Base-by-base conservation (phyloP, 1,140 invertebrate genomes). In the Manduca sexta region DNA sequence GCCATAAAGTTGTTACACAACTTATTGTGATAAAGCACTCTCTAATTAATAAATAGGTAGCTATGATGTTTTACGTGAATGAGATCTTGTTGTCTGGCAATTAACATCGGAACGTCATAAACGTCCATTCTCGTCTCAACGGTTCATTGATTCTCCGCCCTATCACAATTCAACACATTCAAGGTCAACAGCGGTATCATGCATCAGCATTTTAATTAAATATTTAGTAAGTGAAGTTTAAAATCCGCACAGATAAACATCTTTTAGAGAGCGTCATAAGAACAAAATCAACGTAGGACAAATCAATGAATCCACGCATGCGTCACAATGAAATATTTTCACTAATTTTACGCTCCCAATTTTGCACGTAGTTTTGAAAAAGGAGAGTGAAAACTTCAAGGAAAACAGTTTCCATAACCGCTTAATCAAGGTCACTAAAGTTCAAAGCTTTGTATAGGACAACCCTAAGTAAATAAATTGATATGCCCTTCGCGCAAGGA, bases 221-320 rank as follows among this genome's bases (percentile, higher is more conserved):
- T 3, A 3, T 26, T 26, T 8, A 26, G 21, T 26, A 26, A n/a
- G n/a, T n/a, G n/a, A 26, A 5, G 21, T 26, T 26, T 26, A 26
- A 26, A 26, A 26, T 26, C 6, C 21, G 15, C 21, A 15, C 26
- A 43, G 26, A 43, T 26, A 26, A 43, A 43, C 16, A 45, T 35
- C 31, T n/a, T 33, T 44, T 15, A 12, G 30, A 35, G 33, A 61
- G 39, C 40, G 47, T 44, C 45, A 45, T 33, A 48, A 57, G 54
- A 47, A 59, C 49, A 61, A 66, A 68, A 73, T 70, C 66, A 65
- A 46, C 61, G 59, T 57, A 57, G 61, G 52, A 68, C 58, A 56
- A 74, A 84, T 84, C 80, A 76, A 84, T 84, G 42, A 50, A 59
- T 74, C 59, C 57, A 75, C 80, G 78, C 80, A 84, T 84, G 80